These are phyloP conservation scores for Ariolimax columbianus DNA, from an alignment of 2,888 invertebrate species.

Conservation along the genomic window DNA sequence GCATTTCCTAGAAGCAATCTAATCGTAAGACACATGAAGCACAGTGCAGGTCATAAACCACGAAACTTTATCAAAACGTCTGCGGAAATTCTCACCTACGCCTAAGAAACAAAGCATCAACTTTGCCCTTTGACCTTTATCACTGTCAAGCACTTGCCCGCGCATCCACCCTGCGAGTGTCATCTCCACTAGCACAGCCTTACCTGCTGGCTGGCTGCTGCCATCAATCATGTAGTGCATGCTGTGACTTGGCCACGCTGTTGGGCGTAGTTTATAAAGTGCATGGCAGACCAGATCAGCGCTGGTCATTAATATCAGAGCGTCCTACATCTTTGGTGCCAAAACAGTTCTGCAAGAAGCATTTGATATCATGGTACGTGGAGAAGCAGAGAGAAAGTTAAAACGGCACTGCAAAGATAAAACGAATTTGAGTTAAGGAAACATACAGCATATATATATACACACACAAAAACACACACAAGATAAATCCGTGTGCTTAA, in stretches of 20 bases:
- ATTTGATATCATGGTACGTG: too few relatives aligned
- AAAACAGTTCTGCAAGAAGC: background rate
- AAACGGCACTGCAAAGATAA: too few relatives aligned
- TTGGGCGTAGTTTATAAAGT: too few relatives aligned
- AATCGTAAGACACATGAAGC: constrained; percentile 12
- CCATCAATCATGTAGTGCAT: constrained; percentile 27
- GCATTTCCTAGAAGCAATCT: background rate
- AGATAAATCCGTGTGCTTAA: background rate
- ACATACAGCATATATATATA: background rate
- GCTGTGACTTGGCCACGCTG: background rate
- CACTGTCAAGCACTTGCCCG: background rate
- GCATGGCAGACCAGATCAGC: background rate
- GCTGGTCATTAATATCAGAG: background rate
- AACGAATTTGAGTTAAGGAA: too few relatives aligned
- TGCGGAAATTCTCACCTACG: constrained; percentile 8
- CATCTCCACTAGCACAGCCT: background rate
- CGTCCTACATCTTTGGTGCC: background rate
- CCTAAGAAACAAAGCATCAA: constrained; percentile 24
- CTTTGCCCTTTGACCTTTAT: constrained; percentile 33
- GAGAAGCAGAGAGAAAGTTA: too few relatives aligned
- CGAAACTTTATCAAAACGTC: background rate
- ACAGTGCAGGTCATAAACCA: background rate
- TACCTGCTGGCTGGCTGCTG: background rate
- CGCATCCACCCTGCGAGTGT: background rate
- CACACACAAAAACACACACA: background rate